Evolutionary conservation across 1,140 invertebrate species (phyloP), one percentile per base, ranked within the genome.

Genomic region (Scylla paramamosain): DNA sequence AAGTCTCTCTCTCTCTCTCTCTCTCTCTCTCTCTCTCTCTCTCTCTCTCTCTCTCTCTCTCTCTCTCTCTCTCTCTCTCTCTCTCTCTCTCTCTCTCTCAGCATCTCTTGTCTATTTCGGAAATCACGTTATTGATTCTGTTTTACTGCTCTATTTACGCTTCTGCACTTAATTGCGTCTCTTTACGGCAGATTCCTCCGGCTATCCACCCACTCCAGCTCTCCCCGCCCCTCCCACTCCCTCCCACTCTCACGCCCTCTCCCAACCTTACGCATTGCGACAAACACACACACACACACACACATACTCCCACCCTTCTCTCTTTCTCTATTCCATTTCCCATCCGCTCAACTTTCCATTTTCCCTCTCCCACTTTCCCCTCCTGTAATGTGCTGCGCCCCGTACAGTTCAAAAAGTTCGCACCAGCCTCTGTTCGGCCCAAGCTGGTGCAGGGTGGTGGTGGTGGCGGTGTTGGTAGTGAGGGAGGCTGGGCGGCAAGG

Each of bases 31-130:
- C n/a, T 25, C n/a, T 25, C 67, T n/a, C 67, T 77, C 67, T n/a
- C 67, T 77, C 67, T 77, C 67, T 77, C 67, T 77, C 67, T 77
- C 67, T 77, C 67, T 77, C 67, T 77, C 67, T 77, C 67, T 77
- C 67, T 77, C 67, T 77, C 67, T 77, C 67, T 77, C 67, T 77
- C 67, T 77, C 67, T 77, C 67, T 77, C 67, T 77, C 67, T 77
- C 67, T 77, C 67, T 77, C 67, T 77, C 67, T 77, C 67, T 77
- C 67, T 77, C 67, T 77, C 67, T 77, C 67, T 77, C 67, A 20
- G 12, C 20, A 12, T 77, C 67, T 77, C 67, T n/a, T n/a, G 8
- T 67, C 59, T n/a, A 20, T 77, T n/a, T 77, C 59, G 20, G 8
- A 67, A 67, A 67, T 67, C 20, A 20, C 67, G 25, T n/a, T 77